Percentiles rank a stretch among this genome's conserved stretches.
Evolutionary conservation across 2,888 invertebrate species (phyloP).

Genomic region (Eilema sororculum): DNA sequence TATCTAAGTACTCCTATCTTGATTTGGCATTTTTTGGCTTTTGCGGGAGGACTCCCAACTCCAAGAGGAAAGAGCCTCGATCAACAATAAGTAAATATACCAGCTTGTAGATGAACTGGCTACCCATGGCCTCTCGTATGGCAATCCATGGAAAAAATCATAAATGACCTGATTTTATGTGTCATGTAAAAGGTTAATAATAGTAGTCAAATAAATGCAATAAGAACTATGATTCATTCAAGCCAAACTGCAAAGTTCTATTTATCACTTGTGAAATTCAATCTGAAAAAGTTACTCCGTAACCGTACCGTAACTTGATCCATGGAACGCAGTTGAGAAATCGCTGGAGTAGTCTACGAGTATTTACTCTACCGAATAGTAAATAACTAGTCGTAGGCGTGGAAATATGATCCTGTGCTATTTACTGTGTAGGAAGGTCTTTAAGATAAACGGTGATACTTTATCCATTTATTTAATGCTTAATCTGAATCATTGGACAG

Average conservation of each 20-base stretch:
- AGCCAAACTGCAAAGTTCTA: no score
- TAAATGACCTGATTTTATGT: no score
- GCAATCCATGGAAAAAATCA: no score
- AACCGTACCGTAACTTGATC: background rate
- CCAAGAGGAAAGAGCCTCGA: no score
- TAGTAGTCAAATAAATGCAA: background rate
- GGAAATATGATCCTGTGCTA: constrained; percentile 28
- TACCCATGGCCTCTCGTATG: no score
- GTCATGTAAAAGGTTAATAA: no score
- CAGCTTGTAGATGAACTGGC: no score
- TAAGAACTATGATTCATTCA: background rate
- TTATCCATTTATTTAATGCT: constrained; percentile 4
- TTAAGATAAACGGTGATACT: constrained; percentile 22
- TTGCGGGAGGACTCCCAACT: no score
- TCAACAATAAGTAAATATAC: no score
- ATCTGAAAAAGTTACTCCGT: background rate
- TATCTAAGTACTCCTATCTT: no score
- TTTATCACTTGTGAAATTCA: background rate
- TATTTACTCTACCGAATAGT: background rate
- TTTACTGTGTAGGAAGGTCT: constrained; percentile 23
- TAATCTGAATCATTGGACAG: background rate
- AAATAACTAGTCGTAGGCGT: constrained; percentile 14
- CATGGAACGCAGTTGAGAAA: background rate
- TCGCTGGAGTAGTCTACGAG: background rate
- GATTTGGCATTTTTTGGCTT: no score